Evolutionary conservation across 2,797 vertebrate genomes (phyloP).

Genomic region (Hoplostethus atlanticus): DNA sequence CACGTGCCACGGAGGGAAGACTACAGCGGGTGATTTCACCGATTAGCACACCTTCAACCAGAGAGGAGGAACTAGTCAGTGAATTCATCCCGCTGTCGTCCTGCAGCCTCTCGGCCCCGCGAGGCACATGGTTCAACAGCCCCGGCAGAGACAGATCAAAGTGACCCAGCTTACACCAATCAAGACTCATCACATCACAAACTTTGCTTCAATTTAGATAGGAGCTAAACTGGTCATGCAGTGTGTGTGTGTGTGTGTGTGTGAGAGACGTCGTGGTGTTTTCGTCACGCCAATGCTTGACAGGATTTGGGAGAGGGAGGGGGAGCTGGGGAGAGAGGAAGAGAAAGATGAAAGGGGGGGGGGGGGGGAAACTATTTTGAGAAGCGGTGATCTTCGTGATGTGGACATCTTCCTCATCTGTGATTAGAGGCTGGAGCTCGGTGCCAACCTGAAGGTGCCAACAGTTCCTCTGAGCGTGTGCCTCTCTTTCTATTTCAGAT

Average conservation of each 20-base stretch:
- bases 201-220: constrained; percentile 43
- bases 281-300: constrained; percentile 46
- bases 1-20: no score
- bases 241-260: constrained; percentile 22
- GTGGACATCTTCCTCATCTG: constrained; percentile 65
- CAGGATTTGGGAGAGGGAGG: constrained; percentile 45
- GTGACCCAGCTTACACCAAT: constrained; percentile 58
- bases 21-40: no score
- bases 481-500: constrained; percentile 37
- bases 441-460: constrained; percentile 58
- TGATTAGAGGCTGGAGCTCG: constrained; percentile 57
- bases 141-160: constrained; percentile 59
- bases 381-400: constrained; percentile 64
- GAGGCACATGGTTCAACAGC: no score
- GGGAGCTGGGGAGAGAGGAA: not conserved
- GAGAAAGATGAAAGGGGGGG: constrained; percentile 57
- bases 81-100: no score
- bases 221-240: constrained; percentile 39
- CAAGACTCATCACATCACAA: constrained; percentile 64
- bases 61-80: no score
- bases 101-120: no score
- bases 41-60: no score
- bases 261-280: constrained; percentile 52
- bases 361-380: constrained; percentile 61
- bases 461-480: constrained; percentile 2